Base-by-base conservation (phyloP, 1,140 invertebrate species). In the Drosophila willistoni region DNA sequence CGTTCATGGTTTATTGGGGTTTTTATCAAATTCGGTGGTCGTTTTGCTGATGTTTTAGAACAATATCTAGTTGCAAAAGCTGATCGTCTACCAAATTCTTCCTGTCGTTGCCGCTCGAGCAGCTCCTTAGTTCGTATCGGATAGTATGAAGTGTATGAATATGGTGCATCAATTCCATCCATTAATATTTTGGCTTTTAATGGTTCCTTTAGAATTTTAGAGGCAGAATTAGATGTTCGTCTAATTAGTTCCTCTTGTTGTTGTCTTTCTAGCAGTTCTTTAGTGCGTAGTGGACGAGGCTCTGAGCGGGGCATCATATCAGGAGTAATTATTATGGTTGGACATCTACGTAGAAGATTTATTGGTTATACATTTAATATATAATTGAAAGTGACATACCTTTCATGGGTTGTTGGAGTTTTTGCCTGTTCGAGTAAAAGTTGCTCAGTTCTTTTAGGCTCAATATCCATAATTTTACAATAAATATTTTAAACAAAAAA, bases 101-200 rank as follows among this genome's bases (percentile, higher is more conserved):
- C 10, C 10, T 2, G 2, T 34, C 44, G 19, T 9, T 65, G 33
- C 7, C 36, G 22, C 22, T 75, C 72, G 34, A 75, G 25, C 34
- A 76, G 7, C 19, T 76, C 65, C 9, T 69, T 76, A 9, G 59
- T 29, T 1, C 65, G 73, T 42, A 76, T 19, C 0, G 71, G 72
- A 10, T 13, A 25, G 3, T 19, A 9, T 13, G 17, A 17, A 25
- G 3, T 25, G 22, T 25, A 4, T 25, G 22, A 25, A 25, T 25
- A 25, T 3, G 22, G 3, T 25, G 22, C 22, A 25, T 25, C 22
- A 25, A 25, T 12, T 22, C 2, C 2, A 4, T 7, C 10, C 10
- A 9, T 51, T 51, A 0, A 9, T 2, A 6, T 22, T 12, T 7
- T 51, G 10, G 44, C 9, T 19, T 51, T 12, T 3, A 22, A 4